phyloP scores from a whole-genome alignment of 1,140 invertebrate genomes.

The Dendroctonus ponderosae region DNA sequence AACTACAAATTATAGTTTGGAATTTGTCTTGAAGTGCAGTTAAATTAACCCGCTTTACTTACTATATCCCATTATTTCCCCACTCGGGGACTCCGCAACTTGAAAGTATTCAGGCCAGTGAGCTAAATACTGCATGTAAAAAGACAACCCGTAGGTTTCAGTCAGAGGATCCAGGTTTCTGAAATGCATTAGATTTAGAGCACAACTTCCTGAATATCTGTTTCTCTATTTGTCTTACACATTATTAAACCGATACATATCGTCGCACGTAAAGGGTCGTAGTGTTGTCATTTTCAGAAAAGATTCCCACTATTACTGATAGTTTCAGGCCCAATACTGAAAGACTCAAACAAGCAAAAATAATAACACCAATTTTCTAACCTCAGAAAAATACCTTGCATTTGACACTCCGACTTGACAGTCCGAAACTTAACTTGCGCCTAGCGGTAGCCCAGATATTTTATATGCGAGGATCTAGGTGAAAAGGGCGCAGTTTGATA shows the following conservation, averaged over 20 bases:
- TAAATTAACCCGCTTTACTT: constrained; percentile 53
- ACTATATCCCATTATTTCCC: constrained; percentile 99
- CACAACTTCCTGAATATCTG: too few relatives aligned
- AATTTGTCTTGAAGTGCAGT: background rate
- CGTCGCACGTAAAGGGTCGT: constrained; percentile 88
- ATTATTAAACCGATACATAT: constrained; percentile 95
- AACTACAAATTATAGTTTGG: constrained; percentile 59
- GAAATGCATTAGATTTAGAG: constrained; percentile 46
- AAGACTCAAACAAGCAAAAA: too few relatives aligned
- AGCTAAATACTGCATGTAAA: constrained; percentile 96
- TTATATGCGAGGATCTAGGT: too few relatives aligned
- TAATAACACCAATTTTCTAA: too few relatives aligned
- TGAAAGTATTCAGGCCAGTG: constrained; percentile 99
- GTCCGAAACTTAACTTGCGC: too few relatives aligned
- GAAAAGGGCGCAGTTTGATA: too few relatives aligned
- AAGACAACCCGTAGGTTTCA: constrained; percentile 95
- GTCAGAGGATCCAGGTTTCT: constrained; percentile 96
- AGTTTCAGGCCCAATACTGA: too few relatives aligned
- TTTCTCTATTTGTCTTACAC: constrained; percentile 71
- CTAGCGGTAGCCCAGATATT: too few relatives aligned
- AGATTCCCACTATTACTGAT: too few relatives aligned
- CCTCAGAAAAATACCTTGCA: too few relatives aligned
- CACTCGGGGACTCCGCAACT: constrained; percentile 90
- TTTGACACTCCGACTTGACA: too few relatives aligned
- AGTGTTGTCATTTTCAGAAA: constrained; percentile 79